A percentile compares a stretch with the other conserved stretches of the same genome.
Conservation (phyloP, 2,888 invertebrate genomes). For the Trileptium ribeirensis region DNA sequence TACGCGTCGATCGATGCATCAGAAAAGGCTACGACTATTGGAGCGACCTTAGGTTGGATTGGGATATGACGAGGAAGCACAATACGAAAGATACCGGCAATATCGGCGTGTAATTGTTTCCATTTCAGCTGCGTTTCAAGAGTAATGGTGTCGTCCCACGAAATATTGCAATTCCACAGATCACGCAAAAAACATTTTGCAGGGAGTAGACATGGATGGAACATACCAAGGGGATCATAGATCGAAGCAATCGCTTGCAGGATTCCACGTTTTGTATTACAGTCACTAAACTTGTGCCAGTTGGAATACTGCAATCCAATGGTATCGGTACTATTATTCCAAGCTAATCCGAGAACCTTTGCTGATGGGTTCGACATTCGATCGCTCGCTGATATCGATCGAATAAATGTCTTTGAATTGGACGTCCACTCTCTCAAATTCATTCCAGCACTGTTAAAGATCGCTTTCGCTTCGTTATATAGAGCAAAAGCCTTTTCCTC, state of each 20-base stretch:
- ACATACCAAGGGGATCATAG: not conserved
- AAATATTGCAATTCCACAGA: no score
- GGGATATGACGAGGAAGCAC: no score
- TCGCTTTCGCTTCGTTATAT: not conserved
- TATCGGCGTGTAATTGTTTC: no score
- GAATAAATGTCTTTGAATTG: not conserved
- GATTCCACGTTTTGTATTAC: not conserved
- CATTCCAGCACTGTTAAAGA: not conserved
- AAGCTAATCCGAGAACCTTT: constrained; percentile 6
- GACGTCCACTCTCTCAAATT: constrained; percentile 1
- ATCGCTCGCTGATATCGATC: not conserved
- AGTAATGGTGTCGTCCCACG: no score
- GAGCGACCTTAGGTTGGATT: no score
- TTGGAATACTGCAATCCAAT: no score
- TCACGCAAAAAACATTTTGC: no score
- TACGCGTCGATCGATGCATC: not conserved
- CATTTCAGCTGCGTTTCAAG: no score
- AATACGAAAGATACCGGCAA: no score
- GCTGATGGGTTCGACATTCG: not conserved
- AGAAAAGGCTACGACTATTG: no score
- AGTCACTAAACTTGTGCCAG: no score
- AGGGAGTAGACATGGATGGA: no score
- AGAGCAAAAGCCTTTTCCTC: not conserved
- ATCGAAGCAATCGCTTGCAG: not conserved
- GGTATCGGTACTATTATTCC: not conserved